Percentiles rank a stretch among this genome's conserved stretches.
These are phyloP conservation scores for Hyalella azteca DNA, from an alignment of 2,888 invertebrate genomes.

Conservation along the genomic window DNA sequence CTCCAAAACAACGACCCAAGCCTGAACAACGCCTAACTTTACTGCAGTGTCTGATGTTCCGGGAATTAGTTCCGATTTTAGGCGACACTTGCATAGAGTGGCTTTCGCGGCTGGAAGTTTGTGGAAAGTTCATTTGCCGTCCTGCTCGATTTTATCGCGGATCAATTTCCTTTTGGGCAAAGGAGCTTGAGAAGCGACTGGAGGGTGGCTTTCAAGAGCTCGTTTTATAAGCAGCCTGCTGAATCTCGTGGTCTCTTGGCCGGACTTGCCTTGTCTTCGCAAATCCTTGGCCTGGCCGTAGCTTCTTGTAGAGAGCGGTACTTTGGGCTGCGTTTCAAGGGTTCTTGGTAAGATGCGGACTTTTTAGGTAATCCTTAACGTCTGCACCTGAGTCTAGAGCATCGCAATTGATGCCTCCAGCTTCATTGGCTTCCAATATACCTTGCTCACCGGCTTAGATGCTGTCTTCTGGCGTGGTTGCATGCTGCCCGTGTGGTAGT, in stretches of 20 bases:
- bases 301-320: conserved; percentile 35
- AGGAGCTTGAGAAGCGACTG: background rate
- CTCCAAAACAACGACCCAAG: background rate
- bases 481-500: no score
- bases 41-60: no score
- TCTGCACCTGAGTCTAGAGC: background rate
- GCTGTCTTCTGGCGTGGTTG: no score
- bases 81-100: no score
- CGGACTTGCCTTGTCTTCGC: conserved; percentile 6
- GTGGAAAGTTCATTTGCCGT: background rate
- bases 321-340: conserved; percentile 5
- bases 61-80: no score
- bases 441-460: no score
- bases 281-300: conserved; percentile 5
- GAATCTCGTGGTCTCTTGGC: no score
- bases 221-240: no score
- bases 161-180: background rate
- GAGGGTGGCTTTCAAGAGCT: no score
- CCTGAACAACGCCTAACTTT: conserved; percentile 25
- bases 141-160: background rate
- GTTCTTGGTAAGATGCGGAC: conserved; percentile 14
- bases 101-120: no score
- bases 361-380: conserved; percentile 34
- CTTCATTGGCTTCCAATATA: conserved; percentile 12
- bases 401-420: conserved; percentile 28